Conservation (phyloP, 2,113 vertebrate genomes). For the Coracopsis vasa region DNA sequence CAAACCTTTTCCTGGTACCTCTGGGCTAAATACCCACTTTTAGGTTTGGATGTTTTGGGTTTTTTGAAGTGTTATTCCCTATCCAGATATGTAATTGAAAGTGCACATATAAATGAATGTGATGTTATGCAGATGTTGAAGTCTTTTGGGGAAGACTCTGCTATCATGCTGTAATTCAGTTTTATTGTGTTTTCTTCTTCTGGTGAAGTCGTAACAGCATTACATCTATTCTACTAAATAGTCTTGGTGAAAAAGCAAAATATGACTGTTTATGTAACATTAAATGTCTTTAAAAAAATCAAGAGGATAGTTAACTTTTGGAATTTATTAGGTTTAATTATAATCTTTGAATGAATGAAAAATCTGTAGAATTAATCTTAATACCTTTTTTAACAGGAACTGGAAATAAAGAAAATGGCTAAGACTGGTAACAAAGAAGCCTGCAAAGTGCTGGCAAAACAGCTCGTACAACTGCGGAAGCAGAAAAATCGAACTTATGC, state of each 20-base stretch:
- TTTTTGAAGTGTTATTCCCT: background rate
- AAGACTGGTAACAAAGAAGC: conserved; percentile 94
- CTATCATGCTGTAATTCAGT: background rate
- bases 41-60: background rate
- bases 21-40: background rate
- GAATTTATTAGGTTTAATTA: background rate
- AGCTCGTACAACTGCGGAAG: conserved; percentile 91
- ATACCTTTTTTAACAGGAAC: conserved; percentile 75
- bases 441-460: conserved; percentile 95
- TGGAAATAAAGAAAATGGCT: conserved; percentile 99
- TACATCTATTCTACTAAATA: background rate
- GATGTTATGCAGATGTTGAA: background rate
- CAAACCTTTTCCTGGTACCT: background rate
- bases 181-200: background rate
- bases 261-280: background rate
- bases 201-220: background rate
- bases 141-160: background rate
- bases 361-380: background rate
- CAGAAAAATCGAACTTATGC: conserved; percentile 95
- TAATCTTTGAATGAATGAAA: background rate
- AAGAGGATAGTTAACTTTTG: background rate
- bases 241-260: background rate
- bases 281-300: background rate
- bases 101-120: background rate
- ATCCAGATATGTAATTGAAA: background rate